A percentile compares a stretch with the other conserved stretches of the same genome.
phyloP scores from a whole-genome alignment of 2,113 vertebrate species.

The Sialia sialis region DNA sequence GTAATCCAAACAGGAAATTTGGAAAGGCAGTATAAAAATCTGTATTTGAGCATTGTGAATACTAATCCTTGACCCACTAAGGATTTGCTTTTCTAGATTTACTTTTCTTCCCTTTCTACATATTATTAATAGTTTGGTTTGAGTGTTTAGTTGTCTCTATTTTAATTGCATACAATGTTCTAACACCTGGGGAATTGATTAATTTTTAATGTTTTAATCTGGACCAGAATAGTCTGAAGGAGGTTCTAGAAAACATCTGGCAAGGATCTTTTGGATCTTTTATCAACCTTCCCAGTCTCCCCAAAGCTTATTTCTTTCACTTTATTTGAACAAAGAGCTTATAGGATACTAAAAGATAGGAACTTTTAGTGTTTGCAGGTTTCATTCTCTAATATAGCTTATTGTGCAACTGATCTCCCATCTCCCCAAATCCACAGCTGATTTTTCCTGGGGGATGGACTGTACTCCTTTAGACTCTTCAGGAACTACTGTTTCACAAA shows the following conservation, averaged over 20 bases:
- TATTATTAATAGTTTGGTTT: neutral
- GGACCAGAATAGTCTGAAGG: neutral
- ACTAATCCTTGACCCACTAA: neutral
- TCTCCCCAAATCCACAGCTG: neutral
- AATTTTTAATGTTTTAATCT: neutral
- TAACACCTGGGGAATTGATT: neutral
- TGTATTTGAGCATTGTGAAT: neutral
- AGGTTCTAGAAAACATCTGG: neutral
- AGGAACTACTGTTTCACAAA: constrained; percentile 34
- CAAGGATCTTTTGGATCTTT: neutral
- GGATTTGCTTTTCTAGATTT: neutral
- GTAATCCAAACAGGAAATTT: neutral
- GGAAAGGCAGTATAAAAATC: neutral
- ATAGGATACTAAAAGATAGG: neutral
- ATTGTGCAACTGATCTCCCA: neutral
- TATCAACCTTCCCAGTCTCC: neutral
- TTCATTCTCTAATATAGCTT: neutral
- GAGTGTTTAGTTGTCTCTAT: neutral
- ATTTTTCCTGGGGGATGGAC: neutral
- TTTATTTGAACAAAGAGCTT: neutral
- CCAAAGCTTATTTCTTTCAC: neutral
- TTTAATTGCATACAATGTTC: neutral
- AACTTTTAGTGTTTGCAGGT: neutral
- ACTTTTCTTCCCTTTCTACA: neutral
- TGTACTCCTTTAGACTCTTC: constrained; percentile 13